phyloP scores from a whole-genome alignment of 2,113 vertebrate species.

The Nestor notabilis region DNA sequence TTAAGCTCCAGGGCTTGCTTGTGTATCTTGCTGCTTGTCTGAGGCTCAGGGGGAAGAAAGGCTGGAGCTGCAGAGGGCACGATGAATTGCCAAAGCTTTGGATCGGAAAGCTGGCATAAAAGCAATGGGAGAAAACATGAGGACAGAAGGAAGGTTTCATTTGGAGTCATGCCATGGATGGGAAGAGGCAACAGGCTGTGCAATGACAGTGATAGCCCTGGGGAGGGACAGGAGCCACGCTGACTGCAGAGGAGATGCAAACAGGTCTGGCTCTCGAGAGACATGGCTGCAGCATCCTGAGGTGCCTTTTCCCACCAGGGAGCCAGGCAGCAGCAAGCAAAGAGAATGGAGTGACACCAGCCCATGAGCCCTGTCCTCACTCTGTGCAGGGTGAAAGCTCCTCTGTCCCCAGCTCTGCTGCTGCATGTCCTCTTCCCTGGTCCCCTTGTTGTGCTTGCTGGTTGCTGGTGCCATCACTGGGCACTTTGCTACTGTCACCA shows the following conservation, averaged over 20 bases:
- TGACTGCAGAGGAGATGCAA: not conserved
- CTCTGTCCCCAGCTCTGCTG: not conserved
- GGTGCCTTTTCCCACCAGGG: not conserved
- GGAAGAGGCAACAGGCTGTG: not conserved
- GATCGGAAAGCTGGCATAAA: not conserved
- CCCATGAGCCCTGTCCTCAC: not conserved
- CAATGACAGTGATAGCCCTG: too few relatives aligned
- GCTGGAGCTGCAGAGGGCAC: not conserved
- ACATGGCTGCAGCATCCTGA: not conserved
- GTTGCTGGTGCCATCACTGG: not conserved
- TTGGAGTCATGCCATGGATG: fast-evolving
- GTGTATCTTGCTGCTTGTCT: not conserved
- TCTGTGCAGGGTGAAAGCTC: not conserved
- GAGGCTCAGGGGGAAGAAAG: not conserved
- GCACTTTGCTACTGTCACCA: not conserved
- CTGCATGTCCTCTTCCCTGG: not conserved
- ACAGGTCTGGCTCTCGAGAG: not conserved
- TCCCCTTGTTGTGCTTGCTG: fast-evolving
- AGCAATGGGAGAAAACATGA: not conserved
- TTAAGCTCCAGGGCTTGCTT: not conserved
- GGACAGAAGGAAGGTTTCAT: not conserved
- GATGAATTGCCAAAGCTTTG: not conserved
- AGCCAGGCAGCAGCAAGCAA: not conserved
- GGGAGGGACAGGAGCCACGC: not conserved
- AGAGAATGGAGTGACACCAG: not conserved